Conservation (phyloP, 1,140 invertebrate species). For the Dinoponera quadriceps region DNA sequence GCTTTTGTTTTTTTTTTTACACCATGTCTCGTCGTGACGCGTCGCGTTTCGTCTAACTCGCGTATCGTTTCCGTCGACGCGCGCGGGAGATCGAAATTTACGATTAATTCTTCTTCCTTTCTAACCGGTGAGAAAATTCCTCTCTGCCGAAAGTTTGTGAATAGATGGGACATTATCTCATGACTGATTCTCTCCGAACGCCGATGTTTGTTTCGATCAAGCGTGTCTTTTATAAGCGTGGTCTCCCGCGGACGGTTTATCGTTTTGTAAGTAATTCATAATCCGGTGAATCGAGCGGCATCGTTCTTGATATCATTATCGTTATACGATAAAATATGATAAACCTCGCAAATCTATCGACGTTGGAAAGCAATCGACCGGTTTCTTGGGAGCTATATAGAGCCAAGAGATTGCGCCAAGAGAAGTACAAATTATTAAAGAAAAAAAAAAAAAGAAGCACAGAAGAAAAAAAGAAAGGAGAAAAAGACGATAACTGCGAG, state of each 20-base stretch:
- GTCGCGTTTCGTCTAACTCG: constrained; percentile 13
- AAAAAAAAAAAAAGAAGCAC: constrained; percentile 61
- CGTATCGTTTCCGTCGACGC: constrained; percentile 15
- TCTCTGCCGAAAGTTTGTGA: neutral
- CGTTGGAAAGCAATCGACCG: constrained; percentile 75
- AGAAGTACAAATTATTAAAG: constrained; percentile 79
- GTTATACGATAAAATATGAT: constrained; percentile 74
- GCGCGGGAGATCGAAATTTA: constrained; percentile 46
- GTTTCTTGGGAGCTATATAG: constrained; percentile 73
- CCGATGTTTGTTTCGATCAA: constrained; percentile 19
- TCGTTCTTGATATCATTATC: constrained; percentile 75
- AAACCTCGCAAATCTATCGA: constrained; percentile 77
- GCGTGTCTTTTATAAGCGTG: constrained; percentile 17
- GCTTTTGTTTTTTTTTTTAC: too few relatives aligned
- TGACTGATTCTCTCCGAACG: neutral
- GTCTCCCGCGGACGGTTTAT: constrained; percentile 29
- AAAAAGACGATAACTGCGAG: constrained; percentile 69
- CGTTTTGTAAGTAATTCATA: neutral
- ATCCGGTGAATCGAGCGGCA: constrained; percentile 71
- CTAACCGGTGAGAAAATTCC: neutral
- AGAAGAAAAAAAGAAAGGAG: constrained; percentile 11
- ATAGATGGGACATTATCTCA: constrained; percentile 35
- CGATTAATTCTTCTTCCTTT: constrained; percentile 3
- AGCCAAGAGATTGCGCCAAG: constrained; percentile 77
- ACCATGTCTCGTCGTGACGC: too few relatives aligned